Evolutionary conservation across 2,113 vertebrate species (phyloP).

Genomic region (Phalacrocorax pelagicus): DNA sequence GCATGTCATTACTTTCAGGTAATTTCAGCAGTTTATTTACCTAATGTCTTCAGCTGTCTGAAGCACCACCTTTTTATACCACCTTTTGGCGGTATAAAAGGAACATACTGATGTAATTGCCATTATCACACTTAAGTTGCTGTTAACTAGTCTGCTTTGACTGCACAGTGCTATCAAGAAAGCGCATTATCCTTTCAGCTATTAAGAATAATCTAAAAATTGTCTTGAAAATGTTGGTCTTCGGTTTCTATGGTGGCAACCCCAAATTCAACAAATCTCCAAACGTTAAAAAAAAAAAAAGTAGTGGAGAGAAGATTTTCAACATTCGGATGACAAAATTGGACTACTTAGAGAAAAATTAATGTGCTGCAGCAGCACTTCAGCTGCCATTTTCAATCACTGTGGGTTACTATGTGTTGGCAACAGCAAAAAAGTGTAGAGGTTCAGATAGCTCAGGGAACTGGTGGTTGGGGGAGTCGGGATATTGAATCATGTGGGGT

Average conservation of each 20-base stretch:
- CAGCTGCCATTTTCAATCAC: conserved; percentile 82
- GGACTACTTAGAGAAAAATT: conserved; percentile 75
- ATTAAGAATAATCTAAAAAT: conserved; percentile 70
- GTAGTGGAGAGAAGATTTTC: conserved; percentile 54
- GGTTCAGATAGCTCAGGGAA: conserved; percentile 63
- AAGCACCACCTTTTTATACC: conserved; percentile 51
- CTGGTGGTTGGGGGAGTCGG: conserved; percentile 67
- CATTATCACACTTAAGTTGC: conserved; percentile 73
- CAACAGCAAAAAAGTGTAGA: conserved; percentile 70
- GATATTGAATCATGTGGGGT: conserved; percentile 72
- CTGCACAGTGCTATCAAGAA: conserved; percentile 63
- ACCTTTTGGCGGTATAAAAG: conserved; percentile 60
- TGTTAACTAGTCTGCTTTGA: conserved; percentile 73
- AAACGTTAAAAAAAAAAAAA: conserved; percentile 53
- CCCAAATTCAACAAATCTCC: conserved; percentile 55
- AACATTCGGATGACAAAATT: conserved; percentile 69
- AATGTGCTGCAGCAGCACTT: conserved; percentile 70
- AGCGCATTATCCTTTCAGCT: conserved; percentile 61
- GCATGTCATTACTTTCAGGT: conserved; percentile 37
- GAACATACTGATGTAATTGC: conserved; percentile 67
- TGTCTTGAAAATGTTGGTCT: conserved; percentile 59
- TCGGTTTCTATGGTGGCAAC: conserved; percentile 39
- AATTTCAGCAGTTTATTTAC: conserved; percentile 67
- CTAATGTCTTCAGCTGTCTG: conserved; percentile 52
- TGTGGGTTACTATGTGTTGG: conserved; percentile 73